Evolutionary conservation across 2,797 vertebrate species (phyloP).

Genomic region (Parotocinclus haroldoi): DNA sequence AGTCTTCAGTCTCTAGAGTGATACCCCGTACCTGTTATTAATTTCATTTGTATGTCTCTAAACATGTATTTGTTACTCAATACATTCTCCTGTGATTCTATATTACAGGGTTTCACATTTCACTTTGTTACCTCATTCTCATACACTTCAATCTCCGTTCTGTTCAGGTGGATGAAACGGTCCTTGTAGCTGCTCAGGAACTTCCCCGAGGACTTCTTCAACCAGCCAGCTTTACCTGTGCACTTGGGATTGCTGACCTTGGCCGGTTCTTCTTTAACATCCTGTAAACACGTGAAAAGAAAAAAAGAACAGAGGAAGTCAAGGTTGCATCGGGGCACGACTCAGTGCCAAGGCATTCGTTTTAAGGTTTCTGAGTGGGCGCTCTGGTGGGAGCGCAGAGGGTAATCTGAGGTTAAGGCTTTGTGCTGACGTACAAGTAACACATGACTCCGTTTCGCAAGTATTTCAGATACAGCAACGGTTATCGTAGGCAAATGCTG

Average conservation of each 20-base stretch:
- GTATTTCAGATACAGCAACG: no score
- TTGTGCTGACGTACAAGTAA: no score
- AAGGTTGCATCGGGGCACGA: slow-evolving; percentile 19
- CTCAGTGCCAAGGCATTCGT: slow-evolving; percentile 21
- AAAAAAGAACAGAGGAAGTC: slow-evolving; percentile 38
- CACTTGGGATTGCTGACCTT: slow-evolving; percentile 62
- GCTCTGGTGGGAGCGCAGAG: slow-evolving; percentile 30
- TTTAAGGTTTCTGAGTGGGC: slow-evolving; percentile 15
- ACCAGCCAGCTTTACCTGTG: slow-evolving; percentile 83
- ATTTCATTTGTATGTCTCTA: no score
- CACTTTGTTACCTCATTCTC: slow-evolving; percentile 82
- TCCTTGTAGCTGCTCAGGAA: slow-evolving; percentile 87
- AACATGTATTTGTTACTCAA: no score
- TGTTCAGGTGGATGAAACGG: slow-evolving; percentile 84
- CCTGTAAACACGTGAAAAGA: slow-evolving; percentile 53
- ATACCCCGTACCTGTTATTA: no score
- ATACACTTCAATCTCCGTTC: slow-evolving; percentile 79
- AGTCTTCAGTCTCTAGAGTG: no score
- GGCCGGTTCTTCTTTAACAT: slow-evolving; percentile 74
- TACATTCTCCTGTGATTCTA: no score
- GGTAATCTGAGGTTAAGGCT: neutral
- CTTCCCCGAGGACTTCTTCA: slow-evolving; percentile 86
- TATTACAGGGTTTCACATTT: neutral
- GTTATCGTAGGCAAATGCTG: no score
- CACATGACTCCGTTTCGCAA: no score